Conservation (phyloP, 2,888 invertebrate genomes). For the Mythimna loreyi region DNA sequence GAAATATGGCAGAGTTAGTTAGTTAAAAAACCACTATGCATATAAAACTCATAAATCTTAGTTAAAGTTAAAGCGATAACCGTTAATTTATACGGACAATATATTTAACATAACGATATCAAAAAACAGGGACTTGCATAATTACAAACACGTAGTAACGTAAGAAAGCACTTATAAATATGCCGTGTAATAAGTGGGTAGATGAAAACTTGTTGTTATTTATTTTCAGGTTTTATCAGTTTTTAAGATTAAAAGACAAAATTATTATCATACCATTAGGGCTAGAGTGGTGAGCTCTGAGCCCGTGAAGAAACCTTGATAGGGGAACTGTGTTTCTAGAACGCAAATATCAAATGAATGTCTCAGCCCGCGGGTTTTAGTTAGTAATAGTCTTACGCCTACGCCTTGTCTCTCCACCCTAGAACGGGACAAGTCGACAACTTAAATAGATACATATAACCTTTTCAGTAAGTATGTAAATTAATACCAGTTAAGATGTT, state of each 20-base stretch:
- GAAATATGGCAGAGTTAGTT: neutral
- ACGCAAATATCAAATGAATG: too few relatives aligned
- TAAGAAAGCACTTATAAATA: slow-evolving; percentile 28
- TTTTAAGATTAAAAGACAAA: neutral
- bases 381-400: too few relatives aligned
- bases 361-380: too few relatives aligned
- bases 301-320: too few relatives aligned
- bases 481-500: too few relatives aligned
- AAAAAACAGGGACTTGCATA: slow-evolving; percentile 46
- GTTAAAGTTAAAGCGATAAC: slow-evolving; percentile 30
- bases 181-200: slow-evolving; percentile 14
- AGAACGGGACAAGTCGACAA: too few relatives aligned
- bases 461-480: too few relatives aligned
- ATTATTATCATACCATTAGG: too few relatives aligned
- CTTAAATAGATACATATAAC: too few relatives aligned
- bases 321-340: too few relatives aligned
- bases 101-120: slow-evolving; percentile 42
- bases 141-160: slow-evolving; percentile 34
- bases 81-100: slow-evolving; percentile 31
- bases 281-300: too few relatives aligned
- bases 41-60: slow-evolving; percentile 45
- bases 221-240: neutral
- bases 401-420: too few relatives aligned
- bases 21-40: slow-evolving; percentile 39
- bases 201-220: neutral